Base-by-base conservation (phyloP, 2,888 invertebrate species). In the Gryllus longicercus region DNA sequence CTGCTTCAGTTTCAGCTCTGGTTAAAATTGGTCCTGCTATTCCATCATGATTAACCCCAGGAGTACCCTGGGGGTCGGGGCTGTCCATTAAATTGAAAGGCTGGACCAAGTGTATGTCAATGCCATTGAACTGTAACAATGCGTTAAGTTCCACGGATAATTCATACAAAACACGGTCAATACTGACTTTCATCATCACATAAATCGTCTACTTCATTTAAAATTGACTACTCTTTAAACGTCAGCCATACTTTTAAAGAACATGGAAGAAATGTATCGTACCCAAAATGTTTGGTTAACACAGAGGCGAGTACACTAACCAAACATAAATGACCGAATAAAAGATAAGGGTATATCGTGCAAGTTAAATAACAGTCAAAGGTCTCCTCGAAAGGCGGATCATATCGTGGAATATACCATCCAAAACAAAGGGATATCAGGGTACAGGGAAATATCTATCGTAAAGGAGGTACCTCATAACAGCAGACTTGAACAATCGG, bases 371-470 rank as follows among this genome's bases (percentile, higher is more conserved):
- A 74, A 79, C 74, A 79, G 79, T 81, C 77, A 81, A 81, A 81
- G 79, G 79, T 74, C 79, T 81, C 79, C 81, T 77, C 75, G 79
- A 77, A 79, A 75, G 77, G 79, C 75, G 79, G 77, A 79, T 77
- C 79, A 81, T 77, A 79, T 25, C 76, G 51, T 75, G 81, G 81
- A 79, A 75, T 77, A 76, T 79, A 79, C 81, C 81, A 81, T 81
- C 79, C 79, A 74, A 21, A 79, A 79, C 80, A 76, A 78, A 81
- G 79, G 77, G 77, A 81, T 74, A 18, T 21, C 74, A 63, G 78
- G 79, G 77, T 79, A 76, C 51, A 74, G 23, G 18, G 77, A 76
- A 25, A 63, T 79, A 76, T 79, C 77, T 76, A 76, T 77, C 16
- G 23, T 5, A 38, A 50, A 63, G 38, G 63, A 49, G 76, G 51